Percentiles rank a stretch among this genome's conserved stretches.
These are phyloP conservation scores for Tipula helvola DNA, from an alignment of 2,888 invertebrate genomes.

Conservation along the genomic window DNA sequence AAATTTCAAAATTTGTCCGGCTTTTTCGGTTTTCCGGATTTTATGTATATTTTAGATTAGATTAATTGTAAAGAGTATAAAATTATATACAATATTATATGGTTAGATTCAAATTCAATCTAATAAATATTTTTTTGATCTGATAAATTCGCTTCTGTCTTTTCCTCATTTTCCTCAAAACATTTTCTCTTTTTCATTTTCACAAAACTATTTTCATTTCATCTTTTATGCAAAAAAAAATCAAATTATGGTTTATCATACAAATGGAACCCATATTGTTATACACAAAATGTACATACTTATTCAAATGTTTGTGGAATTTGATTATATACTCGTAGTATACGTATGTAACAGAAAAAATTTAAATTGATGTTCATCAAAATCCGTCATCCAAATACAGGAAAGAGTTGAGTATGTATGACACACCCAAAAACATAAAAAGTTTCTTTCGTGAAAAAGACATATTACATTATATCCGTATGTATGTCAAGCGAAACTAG, in stretches of 20 bases:
- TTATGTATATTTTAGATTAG: no score
- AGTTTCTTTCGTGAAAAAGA: neutral
- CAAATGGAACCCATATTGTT: neutral
- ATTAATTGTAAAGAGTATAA: no score
- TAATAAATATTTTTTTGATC: no score
- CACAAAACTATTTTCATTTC: neutral
- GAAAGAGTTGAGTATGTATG: neutral
- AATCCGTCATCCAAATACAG: neutral
- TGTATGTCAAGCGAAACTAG: neutral
- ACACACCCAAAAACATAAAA: neutral
- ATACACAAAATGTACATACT: neutral
- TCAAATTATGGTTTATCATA: neutral
- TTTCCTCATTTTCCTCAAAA: no score
- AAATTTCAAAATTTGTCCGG: no score
- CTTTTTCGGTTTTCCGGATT: no score
- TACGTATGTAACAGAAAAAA: neutral
- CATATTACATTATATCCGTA: neutral
- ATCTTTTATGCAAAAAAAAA: neutral
- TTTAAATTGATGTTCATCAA: neutral
- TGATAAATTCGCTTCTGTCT: no score
- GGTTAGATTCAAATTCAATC: no score
- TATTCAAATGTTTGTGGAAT: neutral
- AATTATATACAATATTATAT: no score
- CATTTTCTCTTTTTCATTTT: neutral
- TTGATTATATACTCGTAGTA: neutral